phyloP scores from a whole-genome alignment of 1,140 invertebrate species.

The Cherax destructor region DNA sequence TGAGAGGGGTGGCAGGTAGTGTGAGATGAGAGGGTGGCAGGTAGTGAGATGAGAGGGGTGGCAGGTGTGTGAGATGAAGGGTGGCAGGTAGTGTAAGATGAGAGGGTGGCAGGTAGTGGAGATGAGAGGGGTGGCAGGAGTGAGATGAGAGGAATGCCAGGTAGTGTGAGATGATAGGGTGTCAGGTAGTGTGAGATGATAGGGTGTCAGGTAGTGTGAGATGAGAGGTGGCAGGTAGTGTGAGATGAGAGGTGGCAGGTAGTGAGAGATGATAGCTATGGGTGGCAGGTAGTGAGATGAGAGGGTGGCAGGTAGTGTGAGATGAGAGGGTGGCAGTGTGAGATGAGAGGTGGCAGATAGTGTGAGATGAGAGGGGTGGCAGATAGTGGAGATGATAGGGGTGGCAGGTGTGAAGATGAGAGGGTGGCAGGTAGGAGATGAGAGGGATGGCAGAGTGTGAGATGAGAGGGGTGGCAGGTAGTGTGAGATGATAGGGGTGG shows the following conservation, averaged over 20 bases:
- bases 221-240: neutral
- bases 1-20: neutral
- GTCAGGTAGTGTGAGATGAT: too few species aligned
- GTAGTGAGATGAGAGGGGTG: neutral
- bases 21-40: neutral
- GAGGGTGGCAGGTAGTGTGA: too few species aligned
- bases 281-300: too few species aligned
- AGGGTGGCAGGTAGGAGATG: neutral
- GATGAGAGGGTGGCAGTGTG: neutral
- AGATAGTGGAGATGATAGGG: neutral
- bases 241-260: neutral
- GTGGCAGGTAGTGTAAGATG: slow-evolving; percentile 1
- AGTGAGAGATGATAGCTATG: neutral
- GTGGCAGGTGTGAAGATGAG: neutral
- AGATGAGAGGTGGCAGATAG: neutral
- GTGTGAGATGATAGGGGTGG: too few species aligned
- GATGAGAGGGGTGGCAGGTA: neutral
- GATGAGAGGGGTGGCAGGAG: too few species aligned
- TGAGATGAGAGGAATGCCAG: too few species aligned
- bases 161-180: too few species aligned
- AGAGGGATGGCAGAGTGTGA: neutral
- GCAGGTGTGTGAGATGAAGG: neutral
- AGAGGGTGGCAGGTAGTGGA: too few species aligned
- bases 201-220: too few species aligned
- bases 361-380: neutral